Evolutionary conservation across 1,140 invertebrate species (phyloP).

Genomic region (Habropoda laboriosa): DNA sequence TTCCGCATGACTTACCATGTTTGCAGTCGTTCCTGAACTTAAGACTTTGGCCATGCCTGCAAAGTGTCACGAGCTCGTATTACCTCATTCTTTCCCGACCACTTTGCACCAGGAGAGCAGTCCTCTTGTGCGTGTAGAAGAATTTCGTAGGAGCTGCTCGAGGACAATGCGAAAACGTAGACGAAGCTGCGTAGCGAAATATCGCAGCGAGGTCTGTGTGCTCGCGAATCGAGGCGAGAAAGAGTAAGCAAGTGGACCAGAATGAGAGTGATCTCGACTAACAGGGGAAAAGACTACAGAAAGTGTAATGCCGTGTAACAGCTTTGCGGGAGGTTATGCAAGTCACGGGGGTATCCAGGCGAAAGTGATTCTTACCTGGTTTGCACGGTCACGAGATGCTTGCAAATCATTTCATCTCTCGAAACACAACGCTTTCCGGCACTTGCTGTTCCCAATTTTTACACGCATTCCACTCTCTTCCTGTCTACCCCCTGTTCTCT

Average conservation of each 20-base stretch:
- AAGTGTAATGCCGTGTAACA: constrained; percentile 64
- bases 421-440: not conserved
- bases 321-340: constrained; percentile 72
- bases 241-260: constrained; percentile 38
- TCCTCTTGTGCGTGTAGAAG: too few relatives aligned
- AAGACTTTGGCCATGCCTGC: not conserved
- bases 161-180: not conserved
- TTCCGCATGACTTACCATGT: not conserved
- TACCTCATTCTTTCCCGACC: not conserved
- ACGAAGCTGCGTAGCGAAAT: not conserved
- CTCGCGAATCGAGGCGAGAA: not conserved
- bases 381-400: constrained; percentile 18
- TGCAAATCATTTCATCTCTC: constrained; percentile 1
- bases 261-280: constrained; percentile 50
- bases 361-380: constrained; percentile 74
- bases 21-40: not conserved
- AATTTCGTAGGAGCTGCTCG: not conserved
- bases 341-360: constrained; percentile 66
- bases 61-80: not conserved
- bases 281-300: constrained; percentile 43
- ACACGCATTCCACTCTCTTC: too few relatives aligned
- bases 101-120: not conserved
- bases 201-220: not conserved
- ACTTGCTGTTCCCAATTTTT: not conserved
- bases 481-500: too few relatives aligned